Evolutionary conservation across 2,113 vertebrate genomes (phyloP).

Genomic region (Cettia cetti): DNA sequence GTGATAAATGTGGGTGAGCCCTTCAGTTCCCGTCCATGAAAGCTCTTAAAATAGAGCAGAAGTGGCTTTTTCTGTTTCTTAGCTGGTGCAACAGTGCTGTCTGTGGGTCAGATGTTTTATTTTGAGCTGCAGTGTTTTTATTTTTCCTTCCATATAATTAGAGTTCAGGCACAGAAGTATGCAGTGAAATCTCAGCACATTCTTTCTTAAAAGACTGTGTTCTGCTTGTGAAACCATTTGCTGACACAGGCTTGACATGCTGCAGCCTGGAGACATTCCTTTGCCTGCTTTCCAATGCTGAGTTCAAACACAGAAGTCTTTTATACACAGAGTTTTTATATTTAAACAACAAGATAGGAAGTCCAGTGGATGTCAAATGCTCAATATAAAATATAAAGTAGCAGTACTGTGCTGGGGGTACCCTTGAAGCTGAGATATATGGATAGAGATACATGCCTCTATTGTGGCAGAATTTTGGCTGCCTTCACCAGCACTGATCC

Average conservation of each 20-base stretch:
- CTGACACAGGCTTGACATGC: conserved; percentile 41
- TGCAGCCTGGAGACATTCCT: conserved; percentile 36
- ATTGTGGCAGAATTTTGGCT: neutral
- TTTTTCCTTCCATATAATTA: conserved; percentile 2
- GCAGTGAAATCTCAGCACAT: conserved; percentile 56
- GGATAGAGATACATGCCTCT: neutral
- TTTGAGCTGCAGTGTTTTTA: neutral
- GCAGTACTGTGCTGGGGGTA: neutral
- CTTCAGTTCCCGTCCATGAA: neutral
- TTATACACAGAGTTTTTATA: neutral
- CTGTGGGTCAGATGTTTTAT: neutral
- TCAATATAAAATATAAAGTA: neutral
- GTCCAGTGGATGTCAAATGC: neutral
- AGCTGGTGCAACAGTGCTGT: neutral
- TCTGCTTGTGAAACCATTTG: conserved; percentile 22
- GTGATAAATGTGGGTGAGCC: neutral
- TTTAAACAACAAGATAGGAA: neutral
- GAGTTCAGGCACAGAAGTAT: conserved; percentile 15
- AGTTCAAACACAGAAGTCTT: neutral
- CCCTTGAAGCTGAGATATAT: neutral
- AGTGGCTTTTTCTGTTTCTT: neutral
- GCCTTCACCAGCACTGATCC: neutral
- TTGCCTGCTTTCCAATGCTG: neutral
- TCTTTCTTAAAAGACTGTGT: conserved; percentile 13
- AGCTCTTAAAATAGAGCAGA: neutral